A percentile compares a stretch with the other conserved stretches of the same genome.
phyloP scores from a whole-genome alignment of 2,888 invertebrate species.

The Synergus japonicus region DNA sequence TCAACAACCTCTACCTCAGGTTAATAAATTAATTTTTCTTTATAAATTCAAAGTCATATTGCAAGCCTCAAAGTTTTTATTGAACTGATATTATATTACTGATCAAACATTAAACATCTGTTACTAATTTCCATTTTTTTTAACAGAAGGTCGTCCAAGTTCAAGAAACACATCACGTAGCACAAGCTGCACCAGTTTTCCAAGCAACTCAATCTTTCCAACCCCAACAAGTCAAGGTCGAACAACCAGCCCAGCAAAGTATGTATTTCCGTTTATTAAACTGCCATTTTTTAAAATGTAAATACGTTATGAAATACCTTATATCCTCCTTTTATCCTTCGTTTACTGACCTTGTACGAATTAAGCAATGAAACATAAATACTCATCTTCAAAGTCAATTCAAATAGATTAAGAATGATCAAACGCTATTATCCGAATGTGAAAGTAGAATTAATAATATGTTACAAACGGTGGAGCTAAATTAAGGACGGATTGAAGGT shows the following conservation, averaged over 20 bases:
- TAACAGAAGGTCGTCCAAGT: not conserved
- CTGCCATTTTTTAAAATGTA: not conserved
- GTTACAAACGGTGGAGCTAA: not conserved
- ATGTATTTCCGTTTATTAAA: not conserved
- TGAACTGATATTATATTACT: not conserved
- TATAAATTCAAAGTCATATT: not conserved
- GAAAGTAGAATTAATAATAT: not conserved
- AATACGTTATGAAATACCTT: not conserved
- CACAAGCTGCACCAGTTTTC: not conserved
- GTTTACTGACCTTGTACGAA: not conserved
- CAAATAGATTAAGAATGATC: not conserved
- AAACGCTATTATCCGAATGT: not conserved
- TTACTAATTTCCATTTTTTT: not conserved
- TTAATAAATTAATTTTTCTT: not conserved
- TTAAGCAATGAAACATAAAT: not conserved
- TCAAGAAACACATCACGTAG: not conserved
- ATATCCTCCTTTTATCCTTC: not conserved
- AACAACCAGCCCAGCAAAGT: not conserved
- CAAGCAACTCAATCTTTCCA: too few relatives aligned
- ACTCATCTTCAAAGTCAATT: not conserved
- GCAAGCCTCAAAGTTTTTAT: not conserved
- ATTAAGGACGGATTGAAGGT: not conserved
- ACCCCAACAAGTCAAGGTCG: not conserved
- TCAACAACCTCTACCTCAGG: slow-evolving; percentile 1
- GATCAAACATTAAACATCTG: not conserved